These are phyloP conservation scores for Drosophila nasuta DNA, from an alignment of 1,140 invertebrate species.

Conservation along the genomic window DNA sequence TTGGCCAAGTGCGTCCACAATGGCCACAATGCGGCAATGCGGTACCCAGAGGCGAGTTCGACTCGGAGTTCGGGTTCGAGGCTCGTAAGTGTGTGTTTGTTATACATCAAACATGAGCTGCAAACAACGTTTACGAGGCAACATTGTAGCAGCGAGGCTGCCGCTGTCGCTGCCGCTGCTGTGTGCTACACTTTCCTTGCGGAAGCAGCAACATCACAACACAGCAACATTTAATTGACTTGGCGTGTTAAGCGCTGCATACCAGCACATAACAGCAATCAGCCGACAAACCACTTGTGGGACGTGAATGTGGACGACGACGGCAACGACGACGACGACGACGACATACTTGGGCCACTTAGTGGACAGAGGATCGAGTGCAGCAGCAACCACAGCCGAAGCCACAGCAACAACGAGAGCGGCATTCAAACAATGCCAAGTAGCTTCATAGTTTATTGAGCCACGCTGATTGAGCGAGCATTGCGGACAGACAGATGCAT, in stretches of 20 bases:
- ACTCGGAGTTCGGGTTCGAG: not conserved
- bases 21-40: not conserved
- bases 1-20: conserved; percentile 42
- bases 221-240: conserved; percentile 84
- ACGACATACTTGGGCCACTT: conserved; percentile 59
- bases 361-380: conserved; percentile 20
- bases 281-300: conserved; percentile 73
- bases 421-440: conserved; percentile 73
- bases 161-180: not conserved
- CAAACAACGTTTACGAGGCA: conserved; percentile 40
- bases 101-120: conserved; percentile 64
- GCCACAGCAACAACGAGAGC: not conserved
- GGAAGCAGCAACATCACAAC: conserved; percentile 50
- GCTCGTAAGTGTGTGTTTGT: conserved; percentile 46
- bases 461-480: conserved; percentile 68
- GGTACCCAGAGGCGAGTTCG: conserved; percentile 4
- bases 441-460: conserved; percentile 74
- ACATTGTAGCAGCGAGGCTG: conserved; percentile 33
- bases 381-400: not conserved
- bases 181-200: conserved; percentile 66
- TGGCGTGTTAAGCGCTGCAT: conserved; percentile 78
- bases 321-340: conserved; percentile 40
- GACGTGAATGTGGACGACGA: conserved; percentile 42
- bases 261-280: conserved; percentile 76
- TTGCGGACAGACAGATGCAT: conserved; percentile 23